Conservation (phyloP, 2,888 invertebrate genomes). For the Nycteola revayana region DNA sequence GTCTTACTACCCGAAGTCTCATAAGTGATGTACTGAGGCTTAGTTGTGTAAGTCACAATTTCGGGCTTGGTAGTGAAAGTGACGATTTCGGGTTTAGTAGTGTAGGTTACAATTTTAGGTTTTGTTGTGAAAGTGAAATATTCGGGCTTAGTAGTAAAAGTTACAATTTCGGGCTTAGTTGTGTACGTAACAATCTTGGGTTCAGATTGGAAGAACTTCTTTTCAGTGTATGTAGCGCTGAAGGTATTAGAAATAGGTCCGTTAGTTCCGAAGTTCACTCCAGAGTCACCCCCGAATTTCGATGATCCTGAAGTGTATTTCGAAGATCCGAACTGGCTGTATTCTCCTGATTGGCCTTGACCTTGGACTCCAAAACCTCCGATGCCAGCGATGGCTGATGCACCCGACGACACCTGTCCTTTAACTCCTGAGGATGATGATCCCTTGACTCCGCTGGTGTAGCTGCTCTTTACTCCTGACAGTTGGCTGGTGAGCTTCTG, state of each 20-base stretch:
- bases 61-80: slow-evolving; percentile 52
- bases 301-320: slow-evolving; percentile 39
- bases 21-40: slow-evolving; percentile 58
- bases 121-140: slow-evolving; percentile 52
- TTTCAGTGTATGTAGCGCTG: slow-evolving; percentile 60
- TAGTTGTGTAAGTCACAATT: slow-evolving; percentile 54
- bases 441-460: slow-evolving; percentile 33
- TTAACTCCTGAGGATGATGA: slow-evolving; percentile 14
- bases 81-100: slow-evolving; percentile 46
- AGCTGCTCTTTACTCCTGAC: slow-evolving; percentile 24
- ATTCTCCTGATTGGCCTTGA: slow-evolving; percentile 33
- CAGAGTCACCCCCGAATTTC: slow-evolving; percentile 20
- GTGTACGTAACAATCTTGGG: slow-evolving; percentile 52
- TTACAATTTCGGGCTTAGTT: slow-evolving; percentile 48
- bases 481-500: slow-evolving; percentile 39
- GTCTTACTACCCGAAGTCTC: slow-evolving; percentile 66
- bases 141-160: slow-evolving; percentile 45
- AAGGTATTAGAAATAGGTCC: slow-evolving; percentile 59
- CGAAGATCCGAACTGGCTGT: slow-evolving; percentile 35
- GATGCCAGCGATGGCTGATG: slow-evolving; percentile 6
- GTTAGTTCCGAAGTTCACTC: slow-evolving; percentile 41
- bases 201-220: slow-evolving; percentile 63
- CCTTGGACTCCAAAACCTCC: slow-evolving; percentile 17
- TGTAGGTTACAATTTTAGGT: slow-evolving; percentile 41
- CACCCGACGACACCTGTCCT: slow-evolving; percentile 17